Evolutionary conservation across 1,140 invertebrate species (phyloP).

Genomic region (Drosophila nikananu): DNA sequence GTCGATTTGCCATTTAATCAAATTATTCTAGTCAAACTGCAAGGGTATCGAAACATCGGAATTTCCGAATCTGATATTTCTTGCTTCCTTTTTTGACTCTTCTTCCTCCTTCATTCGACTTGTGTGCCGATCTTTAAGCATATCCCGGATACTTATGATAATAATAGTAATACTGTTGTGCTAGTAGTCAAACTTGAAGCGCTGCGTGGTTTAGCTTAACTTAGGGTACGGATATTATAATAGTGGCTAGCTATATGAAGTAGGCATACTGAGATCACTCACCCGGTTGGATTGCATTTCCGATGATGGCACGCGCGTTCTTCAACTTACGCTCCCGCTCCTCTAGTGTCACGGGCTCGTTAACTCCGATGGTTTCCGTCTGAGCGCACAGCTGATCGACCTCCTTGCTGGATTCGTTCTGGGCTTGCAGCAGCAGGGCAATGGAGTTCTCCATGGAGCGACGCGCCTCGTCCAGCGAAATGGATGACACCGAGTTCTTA

Average conservation of each 20-base stretch:
- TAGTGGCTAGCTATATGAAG: slow-evolving; percentile 2
- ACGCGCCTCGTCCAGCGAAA: slow-evolving; percentile 81
- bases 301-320: slow-evolving; percentile 87
- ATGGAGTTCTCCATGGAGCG: slow-evolving; percentile 86
- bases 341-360: slow-evolving; percentile 55
- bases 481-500: slow-evolving; percentile 75
- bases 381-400: slow-evolving; percentile 84
- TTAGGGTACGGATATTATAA: slow-evolving; percentile 55
- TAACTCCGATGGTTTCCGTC: slow-evolving; percentile 79
- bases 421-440: slow-evolving; percentile 84
- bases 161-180: slow-evolving; percentile 39
- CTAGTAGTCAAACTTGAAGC: slow-evolving; percentile 75
- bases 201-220: slow-evolving; percentile 67
- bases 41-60: not conserved
- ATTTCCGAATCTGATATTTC: not conserved
- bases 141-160: slow-evolving; percentile 25
- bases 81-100: not conserved
- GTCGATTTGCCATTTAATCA: too few species aligned
- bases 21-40: not conserved
- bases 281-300: slow-evolving; percentile 86
- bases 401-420: slow-evolving; percentile 83
- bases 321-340: slow-evolving; percentile 86
- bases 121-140: not conserved
- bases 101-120: slow-evolving; percentile 10
- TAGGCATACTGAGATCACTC: slow-evolving; percentile 54